These are phyloP conservation scores for Archocentrus centrarchus DNA, from an alignment of 2,113 vertebrate species.

Conservation along the genomic window DNA sequence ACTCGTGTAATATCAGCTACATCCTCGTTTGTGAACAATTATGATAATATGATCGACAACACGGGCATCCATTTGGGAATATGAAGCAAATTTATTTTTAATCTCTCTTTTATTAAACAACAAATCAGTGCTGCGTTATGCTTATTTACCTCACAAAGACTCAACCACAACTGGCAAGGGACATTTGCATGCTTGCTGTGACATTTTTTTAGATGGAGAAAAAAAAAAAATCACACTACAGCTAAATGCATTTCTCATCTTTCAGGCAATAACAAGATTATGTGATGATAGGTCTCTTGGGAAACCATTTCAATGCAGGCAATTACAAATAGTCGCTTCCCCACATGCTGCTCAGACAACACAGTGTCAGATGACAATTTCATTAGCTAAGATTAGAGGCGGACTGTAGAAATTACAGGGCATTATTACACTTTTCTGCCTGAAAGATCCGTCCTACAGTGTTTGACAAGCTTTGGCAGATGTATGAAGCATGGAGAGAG, in stretches of 20 bases:
- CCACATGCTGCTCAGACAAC: conserved; percentile 61
- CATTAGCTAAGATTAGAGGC: conserved; percentile 80
- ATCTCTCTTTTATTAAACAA: conserved; percentile 60
- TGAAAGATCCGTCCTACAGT: conserved; percentile 43
- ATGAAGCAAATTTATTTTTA: conserved; percentile 51
- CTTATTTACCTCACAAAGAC: conserved; percentile 47
- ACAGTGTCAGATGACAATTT: conserved; percentile 79
- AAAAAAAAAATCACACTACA: conserved; percentile 64
- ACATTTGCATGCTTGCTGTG: conserved; percentile 57
- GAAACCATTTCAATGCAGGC: conserved; percentile 65
- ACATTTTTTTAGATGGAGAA: conserved; percentile 30
- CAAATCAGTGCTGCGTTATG: conserved; percentile 17
- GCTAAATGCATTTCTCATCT: conserved; percentile 67
- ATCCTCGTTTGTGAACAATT: conserved; percentile 31
- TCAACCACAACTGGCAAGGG: conserved; percentile 35
- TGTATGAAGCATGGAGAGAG: conserved; percentile 45
- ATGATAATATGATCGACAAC: conserved; percentile 24
- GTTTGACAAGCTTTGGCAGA: conserved; percentile 65
- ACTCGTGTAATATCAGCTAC: not conserved
- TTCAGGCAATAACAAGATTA: conserved; percentile 75
- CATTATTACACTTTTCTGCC: conserved; percentile 74
- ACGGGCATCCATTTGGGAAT: conserved; percentile 29
- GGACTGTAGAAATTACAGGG: conserved; percentile 72
- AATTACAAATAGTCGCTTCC: conserved; percentile 75
- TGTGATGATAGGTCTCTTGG: conserved; percentile 72